Evolutionary conservation across 1,140 invertebrate species (phyloP), one percentile per base, ranked within the genome.

Genomic region (Polypedilum vanderplanki): DNA sequence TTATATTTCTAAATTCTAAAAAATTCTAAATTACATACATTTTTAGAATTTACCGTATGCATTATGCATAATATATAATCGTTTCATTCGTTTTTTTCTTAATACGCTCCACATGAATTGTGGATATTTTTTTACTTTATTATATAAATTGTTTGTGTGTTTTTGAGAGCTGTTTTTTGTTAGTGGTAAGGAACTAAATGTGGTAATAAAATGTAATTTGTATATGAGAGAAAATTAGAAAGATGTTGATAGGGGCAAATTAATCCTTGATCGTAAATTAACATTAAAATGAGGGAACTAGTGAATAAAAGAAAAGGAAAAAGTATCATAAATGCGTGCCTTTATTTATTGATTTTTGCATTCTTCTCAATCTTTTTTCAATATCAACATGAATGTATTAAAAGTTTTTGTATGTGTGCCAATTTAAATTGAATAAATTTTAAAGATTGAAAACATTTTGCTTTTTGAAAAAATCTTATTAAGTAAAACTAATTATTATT

Each of bases 391-490:
- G 12, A 46, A 4, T 57, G 12, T 57, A 12, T 15, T 46, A 46
- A 8, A 46, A 10, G 1, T 15, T 8, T 57, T 57, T 1, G 46
- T n/a, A n/a, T n/a, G 12, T 57, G 46, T 57, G 46, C 9, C 46
- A 57, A 57, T 57, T 57, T 12, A 57, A 57, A 57, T 57, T 57
- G n/a, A 57, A 57, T 57, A 57, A 57, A n/a, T 57, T 57, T 57
- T 57, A 15, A 57, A 57, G 46, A 57, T 57, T 57, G 46, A 57
- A 57, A 57, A 57, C 46, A 57, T 57, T 57, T 57, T 57, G 46
- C 46, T 57, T 57, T 33, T 57, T 57, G 46, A 57, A 57, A 57
- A n/a, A 57, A 57, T 57, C n/a, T 57, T 9, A 3, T 15, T 57
- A 12, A n/a, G 10, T 57, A 57, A 57, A 57, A 12, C 15, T 15